Evolutionary conservation across 2,113 vertebrate genomes (phyloP), one percentile per base, ranked within the genome.

Genomic region (Periophthalmus modestus): DNA sequence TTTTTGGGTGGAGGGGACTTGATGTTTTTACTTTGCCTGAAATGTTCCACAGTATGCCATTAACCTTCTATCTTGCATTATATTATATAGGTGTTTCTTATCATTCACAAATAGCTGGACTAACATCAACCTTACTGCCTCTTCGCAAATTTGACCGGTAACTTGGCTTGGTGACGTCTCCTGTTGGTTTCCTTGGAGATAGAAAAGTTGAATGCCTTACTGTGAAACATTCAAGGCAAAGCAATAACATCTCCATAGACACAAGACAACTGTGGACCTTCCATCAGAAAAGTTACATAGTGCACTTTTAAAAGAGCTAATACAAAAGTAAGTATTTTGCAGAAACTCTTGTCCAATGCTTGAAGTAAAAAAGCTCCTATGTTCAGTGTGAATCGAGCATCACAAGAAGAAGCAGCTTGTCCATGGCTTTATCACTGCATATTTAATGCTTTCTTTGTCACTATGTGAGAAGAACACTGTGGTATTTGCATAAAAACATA

Each of bases 381-480:
- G 57, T 59, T 24, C 23, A 61, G 1, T 16, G 24, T 61, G 58
- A 59, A 61, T n/a, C 62, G 43, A 39, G 62, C 33, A 23, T 66
- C 10, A 55, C 1, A 28, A 16, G 23, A 28, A 62, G 33, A 46
- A 23, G 59, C 36, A 46, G 39, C 33, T 46, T 34, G 11, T 39
- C 36, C 19, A 5, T 7, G 10, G 3, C 62, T 52, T 11, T 36
- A 15, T 55, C 33, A 33, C 57, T 33, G 21, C 68, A 75, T 68
- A 66, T 75, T 57, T 43, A 72, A 69, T 21, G 16, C 24, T 71
- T 69, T 54, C 1, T 63, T 47, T 52, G 39, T 71, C 47, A 79
- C 47, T 23, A 18, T 6, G 24, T 36, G 50, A 79, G 36, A 66
- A 15, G 66, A 11, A 36, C 68, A 66, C 12, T 6, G n/a, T 61